These are phyloP conservation scores for Leptopterna dolabrata DNA, from an alignment of 2,888 invertebrate genomes.

Conservation along the genomic window DNA sequence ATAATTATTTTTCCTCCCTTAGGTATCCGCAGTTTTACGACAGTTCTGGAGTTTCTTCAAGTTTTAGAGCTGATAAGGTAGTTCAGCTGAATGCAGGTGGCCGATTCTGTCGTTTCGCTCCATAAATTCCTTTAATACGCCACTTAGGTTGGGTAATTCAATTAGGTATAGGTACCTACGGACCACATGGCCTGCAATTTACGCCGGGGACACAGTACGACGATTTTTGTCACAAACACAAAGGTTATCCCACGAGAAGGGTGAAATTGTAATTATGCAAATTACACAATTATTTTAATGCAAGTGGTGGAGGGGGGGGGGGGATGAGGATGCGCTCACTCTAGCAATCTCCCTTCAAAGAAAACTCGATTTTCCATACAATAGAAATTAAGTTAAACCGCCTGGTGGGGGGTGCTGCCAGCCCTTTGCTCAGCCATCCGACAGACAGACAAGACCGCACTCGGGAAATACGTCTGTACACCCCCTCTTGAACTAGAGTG, in stretches of 20 bases:
- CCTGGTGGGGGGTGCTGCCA: background rate
- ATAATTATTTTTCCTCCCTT: too few species aligned
- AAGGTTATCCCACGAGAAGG: background rate
- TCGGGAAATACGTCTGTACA: background rate
- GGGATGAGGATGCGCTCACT: background rate
- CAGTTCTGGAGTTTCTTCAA: too few species aligned
- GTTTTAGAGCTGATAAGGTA: too few species aligned
- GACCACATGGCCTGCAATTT: conserved; percentile 10
- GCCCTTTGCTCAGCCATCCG: background rate
- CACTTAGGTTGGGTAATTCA: background rate
- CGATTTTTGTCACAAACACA: conserved; percentile 12
- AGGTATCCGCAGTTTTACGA: too few species aligned
- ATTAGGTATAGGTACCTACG: background rate
- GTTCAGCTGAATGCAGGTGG: background rate
- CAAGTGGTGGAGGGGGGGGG: background rate
- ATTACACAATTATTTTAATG: conserved; percentile 18
- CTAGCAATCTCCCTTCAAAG: conserved; percentile 16
- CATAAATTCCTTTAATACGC: background rate
- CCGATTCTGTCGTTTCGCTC: background rate
- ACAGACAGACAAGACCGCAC: background rate
- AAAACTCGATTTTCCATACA: conserved; percentile 25
- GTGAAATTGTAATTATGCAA: conserved; percentile 16
- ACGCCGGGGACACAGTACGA: background rate
- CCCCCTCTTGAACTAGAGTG: background rate
- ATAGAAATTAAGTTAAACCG: conserved; percentile 10